Evolutionary conservation across 1,140 invertebrate genomes (phyloP).

Genomic region (Trichoplusia ni): DNA sequence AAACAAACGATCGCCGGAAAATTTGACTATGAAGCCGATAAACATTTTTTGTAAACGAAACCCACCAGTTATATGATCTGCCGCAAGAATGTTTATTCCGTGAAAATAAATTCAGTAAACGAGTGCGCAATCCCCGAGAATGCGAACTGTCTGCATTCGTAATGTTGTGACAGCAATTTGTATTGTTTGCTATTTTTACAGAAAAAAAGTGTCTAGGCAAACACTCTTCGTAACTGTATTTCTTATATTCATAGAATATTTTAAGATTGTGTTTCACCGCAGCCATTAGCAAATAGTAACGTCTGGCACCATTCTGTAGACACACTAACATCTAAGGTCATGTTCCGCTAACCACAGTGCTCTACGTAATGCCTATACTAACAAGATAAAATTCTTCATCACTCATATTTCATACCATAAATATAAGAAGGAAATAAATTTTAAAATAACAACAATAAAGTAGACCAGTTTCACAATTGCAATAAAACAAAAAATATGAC

Average conservation of each 20-base stretch:
- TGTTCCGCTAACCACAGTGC: too few species aligned
- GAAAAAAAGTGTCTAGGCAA: constrained; percentile 19
- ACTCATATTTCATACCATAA: too few species aligned
- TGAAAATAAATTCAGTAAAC: constrained; percentile 58
- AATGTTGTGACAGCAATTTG: constrained; percentile 41
- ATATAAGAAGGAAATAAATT: too few species aligned
- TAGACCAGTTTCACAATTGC: too few species aligned
- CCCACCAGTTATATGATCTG: constrained; percentile 54
- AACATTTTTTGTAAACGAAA: constrained; percentile 53
- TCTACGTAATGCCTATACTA: too few species aligned
- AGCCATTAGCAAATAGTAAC: background rate
- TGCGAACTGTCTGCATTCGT: constrained; percentile 49
- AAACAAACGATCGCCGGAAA: constrained; percentile 26
- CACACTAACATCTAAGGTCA: too few species aligned
- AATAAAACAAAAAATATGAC: too few species aligned
- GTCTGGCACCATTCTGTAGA: background rate
- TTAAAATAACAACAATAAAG: too few species aligned
- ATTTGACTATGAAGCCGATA: constrained; percentile 20
- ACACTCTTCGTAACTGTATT: background rate
- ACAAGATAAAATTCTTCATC: too few species aligned
- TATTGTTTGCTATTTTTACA: constrained; percentile 34
- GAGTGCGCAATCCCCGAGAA: constrained; percentile 51
- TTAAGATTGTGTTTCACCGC: background rate
- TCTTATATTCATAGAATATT: background rate
- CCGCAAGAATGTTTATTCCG: constrained; percentile 58